Evolutionary conservation across 2,113 vertebrate species (phyloP), one percentile per base, ranked within the genome.

Genomic region (Mixornis gularis): DNA sequence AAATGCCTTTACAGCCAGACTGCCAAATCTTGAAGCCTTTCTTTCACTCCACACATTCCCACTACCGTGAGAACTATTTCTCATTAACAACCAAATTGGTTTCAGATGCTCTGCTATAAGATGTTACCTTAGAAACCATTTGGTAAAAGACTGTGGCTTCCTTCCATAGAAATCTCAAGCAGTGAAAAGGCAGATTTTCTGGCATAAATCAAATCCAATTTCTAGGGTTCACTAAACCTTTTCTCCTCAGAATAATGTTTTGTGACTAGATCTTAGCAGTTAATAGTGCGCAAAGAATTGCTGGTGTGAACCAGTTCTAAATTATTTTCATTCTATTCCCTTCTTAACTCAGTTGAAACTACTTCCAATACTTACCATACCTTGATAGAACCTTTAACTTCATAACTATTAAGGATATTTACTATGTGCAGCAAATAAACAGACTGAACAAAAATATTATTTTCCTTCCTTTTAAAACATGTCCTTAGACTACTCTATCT

Each of bases 61-160:
- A 99, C 98, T 98, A 25, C 97, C 93, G 87, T 96, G 97, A 97
- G 98, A 98, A 98, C 97, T 95, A 97, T 96, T 98, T 97, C 98
- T 98, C 98, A 98, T 98, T 98, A 99, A 98, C 98, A 98, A 97
- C 97, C 97, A 97, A 98, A 98, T 98, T 98, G 97, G 98, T 99
- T 98, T 99, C 98, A 98, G 98, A 98, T 97, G 97, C 98, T 97
- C 94, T 91, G 83, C 96, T 98, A 97, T 98, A 98, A 91, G 97
- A 96, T 91, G 97, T 99, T 98, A 96, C 98, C 98, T 96, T 99
- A 98, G 98, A 98, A 98, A 99, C 98, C 94, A 85, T 84, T 97
- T 93, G 97, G 96, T 98, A 97, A 97, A 98, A 98, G 98, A 95
- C 97, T 96, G 96, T 94, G 94, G 98, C 97, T 97, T 98, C 98